Conservation (phyloP, 2,113 vertebrate genomes). For the Erinaceus europaeus region DNA sequence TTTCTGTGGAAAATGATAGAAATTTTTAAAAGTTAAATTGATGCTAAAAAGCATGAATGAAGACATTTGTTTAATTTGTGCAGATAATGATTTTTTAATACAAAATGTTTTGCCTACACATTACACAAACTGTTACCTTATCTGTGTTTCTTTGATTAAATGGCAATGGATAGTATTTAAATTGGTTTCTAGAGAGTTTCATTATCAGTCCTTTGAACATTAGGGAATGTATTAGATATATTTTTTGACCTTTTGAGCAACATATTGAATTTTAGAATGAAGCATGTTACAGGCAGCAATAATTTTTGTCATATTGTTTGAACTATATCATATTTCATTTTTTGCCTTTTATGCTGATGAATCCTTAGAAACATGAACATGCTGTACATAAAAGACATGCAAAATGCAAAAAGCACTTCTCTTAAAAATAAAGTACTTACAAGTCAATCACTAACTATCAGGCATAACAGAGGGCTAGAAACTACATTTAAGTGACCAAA, state of each 20-base stretch:
- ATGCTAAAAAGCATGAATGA: conserved; percentile 60
- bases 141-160: conserved; percentile 70
- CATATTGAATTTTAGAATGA: conserved; percentile 64
- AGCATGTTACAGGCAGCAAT: conserved; percentile 63
- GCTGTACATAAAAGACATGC: conserved; percentile 43
- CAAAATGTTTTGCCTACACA: conserved; percentile 69
- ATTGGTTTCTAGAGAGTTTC: conserved; percentile 63
- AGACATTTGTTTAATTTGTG: conserved; percentile 69
- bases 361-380: conserved; percentile 35
- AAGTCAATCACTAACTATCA: conserved; percentile 49
- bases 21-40: conserved; percentile 49
- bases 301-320: conserved; percentile 66
- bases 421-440: conserved; percentile 15
- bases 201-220: conserved; percentile 76
- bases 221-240: conserved; percentile 62
- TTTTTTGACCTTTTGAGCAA: conserved; percentile 73
- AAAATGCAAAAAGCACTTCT: conserved; percentile 33
- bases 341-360: conserved; percentile 57
- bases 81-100: conserved; percentile 70
- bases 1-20: conserved; percentile 35
- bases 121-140: conserved; percentile 66
- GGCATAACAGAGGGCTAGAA: not conserved
- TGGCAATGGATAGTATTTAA: conserved; percentile 55
- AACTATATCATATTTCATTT: conserved; percentile 63
- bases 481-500: not conserved